phyloP scores from a whole-genome alignment of 1,140 invertebrate genomes.

The Bombyx mandarina region DNA sequence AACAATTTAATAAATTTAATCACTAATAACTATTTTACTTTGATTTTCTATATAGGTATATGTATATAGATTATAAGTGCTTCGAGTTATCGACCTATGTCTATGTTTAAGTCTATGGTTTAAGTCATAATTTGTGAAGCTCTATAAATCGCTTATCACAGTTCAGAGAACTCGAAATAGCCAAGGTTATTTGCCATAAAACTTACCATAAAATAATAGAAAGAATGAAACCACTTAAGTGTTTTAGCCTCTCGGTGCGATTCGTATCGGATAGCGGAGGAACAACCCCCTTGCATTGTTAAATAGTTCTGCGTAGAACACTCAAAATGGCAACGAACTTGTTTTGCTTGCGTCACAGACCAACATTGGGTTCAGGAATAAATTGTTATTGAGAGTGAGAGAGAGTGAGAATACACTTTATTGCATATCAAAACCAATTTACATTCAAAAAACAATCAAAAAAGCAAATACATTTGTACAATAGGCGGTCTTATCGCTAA shows the following conservation, averaged over 20 bases:
- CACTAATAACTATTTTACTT: no score
- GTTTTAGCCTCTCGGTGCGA: background rate
- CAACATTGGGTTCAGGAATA: background rate
- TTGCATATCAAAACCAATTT: no score
- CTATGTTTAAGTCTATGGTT: no score
- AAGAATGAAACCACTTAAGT: background rate
- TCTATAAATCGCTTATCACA: background rate
- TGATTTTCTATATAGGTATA: no score
- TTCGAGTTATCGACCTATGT: no score
- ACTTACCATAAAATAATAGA: background rate
- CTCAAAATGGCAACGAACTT: slow-evolving; percentile 8
- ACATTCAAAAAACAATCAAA: no score
- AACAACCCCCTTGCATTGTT: slow-evolving; percentile 4
- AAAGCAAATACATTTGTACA: no score
- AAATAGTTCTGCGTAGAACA: slow-evolving; percentile 5
- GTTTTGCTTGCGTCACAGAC: slow-evolving; percentile 1
- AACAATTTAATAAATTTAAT: no score
- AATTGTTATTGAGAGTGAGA: background rate
- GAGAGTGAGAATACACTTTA: no score
- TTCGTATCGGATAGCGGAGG: background rate
- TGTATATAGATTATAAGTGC: no score
- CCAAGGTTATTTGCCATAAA: slow-evolving; percentile 7
- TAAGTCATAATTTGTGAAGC: no score
- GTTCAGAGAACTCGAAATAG: slow-evolving; percentile 1
- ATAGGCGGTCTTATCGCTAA: no score